These are phyloP conservation scores for Ichneumoninae sp. DNA, from an alignment of 2,888 invertebrate genomes.

Conservation along the genomic window DNA sequence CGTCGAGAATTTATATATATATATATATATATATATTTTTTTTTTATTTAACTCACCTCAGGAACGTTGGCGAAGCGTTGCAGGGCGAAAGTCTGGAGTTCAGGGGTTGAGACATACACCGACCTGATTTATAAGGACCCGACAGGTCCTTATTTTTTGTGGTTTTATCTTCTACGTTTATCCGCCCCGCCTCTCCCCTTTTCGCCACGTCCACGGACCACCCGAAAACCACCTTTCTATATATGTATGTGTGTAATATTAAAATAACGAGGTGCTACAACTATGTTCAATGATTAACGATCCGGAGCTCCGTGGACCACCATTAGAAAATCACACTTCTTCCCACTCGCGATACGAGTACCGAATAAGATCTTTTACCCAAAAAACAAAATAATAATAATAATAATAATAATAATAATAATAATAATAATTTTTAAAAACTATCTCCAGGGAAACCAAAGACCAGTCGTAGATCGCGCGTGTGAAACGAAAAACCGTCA, in stretches of 20 bases:
- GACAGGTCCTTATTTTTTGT: constrained; percentile 68
- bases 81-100: constrained; percentile 74
- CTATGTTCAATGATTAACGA: constrained; percentile 33
- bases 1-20: background rate
- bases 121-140: constrained; percentile 75
- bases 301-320: constrained; percentile 3
- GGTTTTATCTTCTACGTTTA: constrained; percentile 53
- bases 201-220: background rate
- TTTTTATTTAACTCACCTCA: constrained; percentile 73
- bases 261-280: constrained; percentile 8
- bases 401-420: background rate
- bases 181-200: constrained; percentile 3
- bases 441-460: background rate
- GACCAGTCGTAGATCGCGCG: constrained; percentile 15
- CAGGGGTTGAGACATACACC: constrained; percentile 78
- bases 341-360: constrained; percentile 16
- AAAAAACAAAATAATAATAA: no score
- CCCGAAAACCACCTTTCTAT: background rate
- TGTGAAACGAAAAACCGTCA: constrained; percentile 2
- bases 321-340: constrained; percentile 23
- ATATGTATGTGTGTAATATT: background rate
- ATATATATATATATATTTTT: no score
- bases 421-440: background rate
- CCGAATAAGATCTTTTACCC: background rate
- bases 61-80: constrained; percentile 78